Evolutionary conservation across 2,113 vertebrate species (phyloP).

Genomic region (Crypturellus undulatus): DNA sequence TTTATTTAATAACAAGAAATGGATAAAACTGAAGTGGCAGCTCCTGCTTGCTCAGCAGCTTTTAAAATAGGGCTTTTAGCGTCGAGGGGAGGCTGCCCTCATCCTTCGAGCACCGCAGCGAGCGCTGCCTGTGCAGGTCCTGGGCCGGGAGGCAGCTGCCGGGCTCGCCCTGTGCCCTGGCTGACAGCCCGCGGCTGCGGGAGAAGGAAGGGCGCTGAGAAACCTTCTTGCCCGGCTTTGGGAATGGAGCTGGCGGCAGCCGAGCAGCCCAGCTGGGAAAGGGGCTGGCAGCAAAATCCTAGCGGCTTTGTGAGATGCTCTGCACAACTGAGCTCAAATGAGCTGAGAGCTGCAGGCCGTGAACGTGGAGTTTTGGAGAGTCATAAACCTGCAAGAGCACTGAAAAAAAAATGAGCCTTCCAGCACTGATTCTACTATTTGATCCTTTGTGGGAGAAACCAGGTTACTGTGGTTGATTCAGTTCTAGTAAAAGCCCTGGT

Average conservation of each 20-base stretch:
- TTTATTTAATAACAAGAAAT: not conserved
- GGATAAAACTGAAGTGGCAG: not conserved
- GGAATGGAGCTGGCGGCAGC: not conserved
- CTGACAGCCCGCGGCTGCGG: not conserved
- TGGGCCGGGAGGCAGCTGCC: not conserved
- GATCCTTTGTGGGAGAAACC: not conserved
- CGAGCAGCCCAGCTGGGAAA: not conserved
- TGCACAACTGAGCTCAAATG: not conserved
- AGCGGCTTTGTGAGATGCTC: not conserved
- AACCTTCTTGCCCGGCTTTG: not conserved
- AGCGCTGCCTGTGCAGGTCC: not conserved
- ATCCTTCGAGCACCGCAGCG: not conserved
- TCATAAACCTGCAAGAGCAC: not conserved
- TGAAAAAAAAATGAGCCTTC: not conserved
- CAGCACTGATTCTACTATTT: not conserved
- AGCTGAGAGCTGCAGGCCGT: not conserved
- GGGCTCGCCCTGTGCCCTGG: not conserved
- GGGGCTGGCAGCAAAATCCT: fast-evolving
- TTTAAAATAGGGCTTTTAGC: constrained; percentile 32
- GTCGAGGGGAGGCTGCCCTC: not conserved
- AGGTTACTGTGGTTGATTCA: not conserved
- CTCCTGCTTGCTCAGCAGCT: constrained; percentile 21
- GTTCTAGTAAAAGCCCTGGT: not conserved
- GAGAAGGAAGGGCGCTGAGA: not conserved
- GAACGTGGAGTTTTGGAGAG: not conserved